Evolutionary conservation across 2,113 vertebrate species (phyloP).

Genomic region (Paramormyrops kingsleyae): DNA sequence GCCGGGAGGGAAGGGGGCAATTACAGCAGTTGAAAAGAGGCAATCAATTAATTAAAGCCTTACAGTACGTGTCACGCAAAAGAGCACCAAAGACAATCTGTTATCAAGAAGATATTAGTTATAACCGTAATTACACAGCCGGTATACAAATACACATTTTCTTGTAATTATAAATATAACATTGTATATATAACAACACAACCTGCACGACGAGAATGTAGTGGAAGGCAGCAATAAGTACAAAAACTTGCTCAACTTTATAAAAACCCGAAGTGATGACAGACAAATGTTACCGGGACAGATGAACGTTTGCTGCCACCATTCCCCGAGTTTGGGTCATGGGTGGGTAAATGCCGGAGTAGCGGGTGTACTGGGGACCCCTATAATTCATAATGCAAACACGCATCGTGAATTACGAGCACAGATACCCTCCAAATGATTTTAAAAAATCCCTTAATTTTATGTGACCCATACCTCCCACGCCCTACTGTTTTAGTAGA

Average conservation of each 20-base stretch:
- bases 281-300: background rate
- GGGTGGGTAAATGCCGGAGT: background rate
- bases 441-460: background rate
- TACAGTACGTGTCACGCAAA: constrained; percentile 24
- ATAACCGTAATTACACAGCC: constrained; percentile 6
- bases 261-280: background rate
- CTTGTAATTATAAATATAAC: background rate
- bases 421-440: background rate
- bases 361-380: background rate
- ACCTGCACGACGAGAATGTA: background rate
- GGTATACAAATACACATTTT: background rate
- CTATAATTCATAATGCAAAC: background rate
- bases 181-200: background rate
- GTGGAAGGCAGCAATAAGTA: background rate
- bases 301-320: background rate
- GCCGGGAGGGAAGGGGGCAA: constrained; percentile 18
- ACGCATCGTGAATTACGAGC: background rate
- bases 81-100: background rate
- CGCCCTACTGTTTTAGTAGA: background rate
- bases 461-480: background rate
- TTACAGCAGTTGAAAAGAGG: constrained; percentile 50
- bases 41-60: constrained; percentile 56
- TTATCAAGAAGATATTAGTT: background rate
- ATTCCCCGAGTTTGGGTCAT: background rate
- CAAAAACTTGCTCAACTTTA: background rate